These are phyloP conservation scores for Lysiphlebus fabarum DNA, from an alignment of 1,140 invertebrate species.

Conservation along the genomic window DNA sequence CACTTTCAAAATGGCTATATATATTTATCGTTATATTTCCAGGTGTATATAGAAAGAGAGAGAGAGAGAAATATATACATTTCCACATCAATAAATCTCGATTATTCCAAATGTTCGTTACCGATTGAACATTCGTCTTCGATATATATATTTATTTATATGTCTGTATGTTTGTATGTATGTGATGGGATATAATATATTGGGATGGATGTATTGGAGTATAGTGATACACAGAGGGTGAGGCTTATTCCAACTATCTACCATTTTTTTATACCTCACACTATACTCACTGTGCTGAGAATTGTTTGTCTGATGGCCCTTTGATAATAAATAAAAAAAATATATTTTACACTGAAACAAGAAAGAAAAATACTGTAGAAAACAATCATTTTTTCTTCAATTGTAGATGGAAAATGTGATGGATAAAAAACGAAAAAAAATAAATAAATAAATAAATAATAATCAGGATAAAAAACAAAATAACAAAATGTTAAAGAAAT, in stretches of 20 bases:
- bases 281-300: no score
- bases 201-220: no score
- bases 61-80: slow-evolving; percentile 4
- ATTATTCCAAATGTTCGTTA: slow-evolving; percentile 14
- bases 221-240: no score
- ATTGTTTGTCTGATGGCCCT: neutral
- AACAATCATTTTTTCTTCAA: slow-evolving; percentile 10
- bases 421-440: no score
- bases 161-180: no score
- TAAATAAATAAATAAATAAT: no score
- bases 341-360: neutral
- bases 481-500: neutral
- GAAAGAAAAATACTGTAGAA: neutral
- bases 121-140: slow-evolving; percentile 5
- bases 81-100: slow-evolving; percentile 15
- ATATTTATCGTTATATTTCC: neutral
- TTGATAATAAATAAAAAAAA: neutral
- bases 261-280: no score
- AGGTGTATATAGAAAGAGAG: neutral
- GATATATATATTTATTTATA: neutral
- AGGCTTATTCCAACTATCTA: no score
- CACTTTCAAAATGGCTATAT: neutral
- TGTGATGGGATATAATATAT: no score
- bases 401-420: slow-evolving; percentile 1
- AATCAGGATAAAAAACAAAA: neutral